Conservation (phyloP, 2,888 invertebrate genomes). For the Bugula neritina region DNA sequence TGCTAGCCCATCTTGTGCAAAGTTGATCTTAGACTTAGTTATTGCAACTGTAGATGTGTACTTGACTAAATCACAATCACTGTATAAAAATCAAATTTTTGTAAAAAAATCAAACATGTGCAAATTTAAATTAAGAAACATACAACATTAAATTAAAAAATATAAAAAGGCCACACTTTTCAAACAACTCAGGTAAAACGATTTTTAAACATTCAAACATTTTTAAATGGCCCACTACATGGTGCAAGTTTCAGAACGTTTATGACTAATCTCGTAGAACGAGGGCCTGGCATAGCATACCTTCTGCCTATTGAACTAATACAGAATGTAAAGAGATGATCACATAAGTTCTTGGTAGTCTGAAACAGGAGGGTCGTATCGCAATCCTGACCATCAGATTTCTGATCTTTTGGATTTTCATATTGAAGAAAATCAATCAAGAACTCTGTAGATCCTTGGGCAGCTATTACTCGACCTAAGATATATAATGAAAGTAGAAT, state of each 20-base stretch:
- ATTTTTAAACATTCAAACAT: too few relatives aligned
- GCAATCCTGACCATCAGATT: not conserved
- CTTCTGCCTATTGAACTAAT: not conserved
- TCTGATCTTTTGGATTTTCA: conserved; percentile 6
- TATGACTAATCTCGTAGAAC: too few relatives aligned
- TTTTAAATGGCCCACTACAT: too few relatives aligned
- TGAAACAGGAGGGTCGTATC: not conserved
- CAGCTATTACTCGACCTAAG: not conserved
- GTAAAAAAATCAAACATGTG: too few relatives aligned
- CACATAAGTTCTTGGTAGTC: not conserved
- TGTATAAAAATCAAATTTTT: too few relatives aligned
- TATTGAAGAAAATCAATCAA: conserved; percentile 12
- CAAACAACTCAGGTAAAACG: too few relatives aligned
- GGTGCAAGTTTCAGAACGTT: too few relatives aligned
- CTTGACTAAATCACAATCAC: conserved; percentile 7
- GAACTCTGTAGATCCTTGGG: not conserved
- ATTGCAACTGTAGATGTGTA: not conserved
- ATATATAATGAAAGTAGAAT: not conserved
- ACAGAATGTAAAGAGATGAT: conserved; percentile 6
- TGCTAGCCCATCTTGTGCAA: not conserved
- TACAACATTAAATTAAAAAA: too few relatives aligned
- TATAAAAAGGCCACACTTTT: too few relatives aligned
- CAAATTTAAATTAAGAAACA: too few relatives aligned
- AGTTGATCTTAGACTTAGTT: not conserved
- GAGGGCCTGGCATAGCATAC: too few relatives aligned